phyloP scores from a whole-genome alignment of 2,797 vertebrate species.

The Cygnus olor region DNA sequence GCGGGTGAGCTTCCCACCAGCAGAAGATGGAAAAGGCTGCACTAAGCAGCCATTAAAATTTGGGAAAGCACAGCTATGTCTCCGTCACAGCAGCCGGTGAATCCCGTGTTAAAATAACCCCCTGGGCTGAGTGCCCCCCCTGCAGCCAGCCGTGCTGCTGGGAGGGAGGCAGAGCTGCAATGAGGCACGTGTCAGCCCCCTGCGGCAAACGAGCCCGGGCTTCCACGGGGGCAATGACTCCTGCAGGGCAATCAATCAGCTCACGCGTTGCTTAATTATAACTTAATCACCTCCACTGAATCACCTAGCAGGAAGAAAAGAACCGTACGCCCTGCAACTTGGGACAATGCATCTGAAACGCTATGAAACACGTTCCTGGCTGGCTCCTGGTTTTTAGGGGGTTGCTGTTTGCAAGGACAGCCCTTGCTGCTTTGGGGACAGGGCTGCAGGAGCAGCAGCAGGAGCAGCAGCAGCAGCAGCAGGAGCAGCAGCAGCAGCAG shows the following conservation, averaged over 20 bases:
- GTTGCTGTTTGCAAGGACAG: background rate
- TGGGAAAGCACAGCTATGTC: background rate
- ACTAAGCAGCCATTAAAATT: background rate
- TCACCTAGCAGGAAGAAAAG: conserved; percentile 29
- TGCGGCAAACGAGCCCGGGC: rapidly evolving
- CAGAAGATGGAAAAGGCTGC: background rate
- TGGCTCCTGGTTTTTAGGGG: background rate
- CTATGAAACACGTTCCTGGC: rapidly evolving
- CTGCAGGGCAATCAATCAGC: background rate
- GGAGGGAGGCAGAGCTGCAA: background rate
- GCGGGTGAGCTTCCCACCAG: background rate
- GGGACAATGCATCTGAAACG: background rate
- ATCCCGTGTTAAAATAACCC: background rate
- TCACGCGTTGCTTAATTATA: background rate
- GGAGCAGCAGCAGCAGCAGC: too few species aligned
- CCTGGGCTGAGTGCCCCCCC: background rate
- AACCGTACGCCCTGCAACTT: background rate
- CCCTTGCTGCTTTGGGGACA: background rate
- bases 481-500: too few species aligned
- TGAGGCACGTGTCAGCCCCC: background rate
- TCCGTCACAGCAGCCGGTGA: rapidly evolving
- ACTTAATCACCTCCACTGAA: conserved; percentile 34
- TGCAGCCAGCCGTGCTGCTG: background rate
- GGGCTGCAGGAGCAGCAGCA: background rate
- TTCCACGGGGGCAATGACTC: background rate